Conservation (phyloP, 1,140 invertebrate genomes). For the Linepithema humile region DNA sequence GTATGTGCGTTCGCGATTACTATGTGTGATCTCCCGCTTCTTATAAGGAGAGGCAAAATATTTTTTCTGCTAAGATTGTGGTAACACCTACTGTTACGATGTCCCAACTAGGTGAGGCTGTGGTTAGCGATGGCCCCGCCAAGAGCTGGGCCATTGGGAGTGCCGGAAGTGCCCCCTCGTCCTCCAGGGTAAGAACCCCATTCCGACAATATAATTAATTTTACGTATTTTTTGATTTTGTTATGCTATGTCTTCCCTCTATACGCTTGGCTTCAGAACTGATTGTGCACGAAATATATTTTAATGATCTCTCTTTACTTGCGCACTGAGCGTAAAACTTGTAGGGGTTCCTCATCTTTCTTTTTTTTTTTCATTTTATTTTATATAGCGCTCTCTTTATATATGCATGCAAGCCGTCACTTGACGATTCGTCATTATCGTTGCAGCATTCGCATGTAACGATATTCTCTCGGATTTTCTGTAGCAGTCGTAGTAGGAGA, state of each 20-base stretch:
- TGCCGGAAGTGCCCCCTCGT: slow-evolving; percentile 84
- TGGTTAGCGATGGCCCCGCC: slow-evolving; percentile 84
- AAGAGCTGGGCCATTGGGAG: slow-evolving; percentile 85
- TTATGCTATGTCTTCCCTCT: slow-evolving; percentile 83
- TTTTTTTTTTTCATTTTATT: slow-evolving; percentile 16
- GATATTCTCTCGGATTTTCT: slow-evolving; percentile 6
- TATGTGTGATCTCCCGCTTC: slow-evolving; percentile 55
- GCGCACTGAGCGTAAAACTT: slow-evolving; percentile 73
- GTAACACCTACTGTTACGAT: slow-evolving; percentile 78
- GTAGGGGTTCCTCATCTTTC: slow-evolving; percentile 58
- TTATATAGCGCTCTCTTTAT: slow-evolving; percentile 24
- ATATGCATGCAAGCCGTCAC: slow-evolving; percentile 34
- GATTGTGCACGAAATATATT: slow-evolving; percentile 83
- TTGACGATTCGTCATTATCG: slow-evolving; percentile 15
- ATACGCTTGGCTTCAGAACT: slow-evolving; percentile 82
- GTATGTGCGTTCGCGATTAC: background rate
- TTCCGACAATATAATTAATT: slow-evolving; percentile 80
- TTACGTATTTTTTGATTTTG: slow-evolving; percentile 78
- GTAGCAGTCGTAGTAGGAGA: slow-evolving; percentile 10
- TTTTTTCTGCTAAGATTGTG: slow-evolving; percentile 73
- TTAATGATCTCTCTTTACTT: slow-evolving; percentile 62
- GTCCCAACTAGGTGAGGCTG: slow-evolving; percentile 84
- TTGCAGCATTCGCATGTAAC: slow-evolving; percentile 6
- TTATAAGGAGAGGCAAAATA: slow-evolving; percentile 69
- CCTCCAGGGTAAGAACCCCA: slow-evolving; percentile 87